These are phyloP conservation scores for Drosophila mettleri DNA, from an alignment of 2,888 invertebrate species.

Conservation along the genomic window DNA sequence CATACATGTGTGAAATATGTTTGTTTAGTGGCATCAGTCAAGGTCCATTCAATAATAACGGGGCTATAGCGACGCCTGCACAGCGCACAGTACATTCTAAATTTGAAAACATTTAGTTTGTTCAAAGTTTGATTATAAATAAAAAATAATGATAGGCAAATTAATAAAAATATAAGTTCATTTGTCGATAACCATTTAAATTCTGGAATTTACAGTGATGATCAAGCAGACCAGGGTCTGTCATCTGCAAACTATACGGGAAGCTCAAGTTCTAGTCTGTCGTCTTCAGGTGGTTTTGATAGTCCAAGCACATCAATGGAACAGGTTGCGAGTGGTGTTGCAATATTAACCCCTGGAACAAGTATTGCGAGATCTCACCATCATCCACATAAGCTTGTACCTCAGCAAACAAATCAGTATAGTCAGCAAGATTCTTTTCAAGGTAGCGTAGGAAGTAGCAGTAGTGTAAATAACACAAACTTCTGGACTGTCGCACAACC, in stretches of 20 bases:
- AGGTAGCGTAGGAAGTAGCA: slow-evolving; percentile 66
- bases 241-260: slow-evolving; percentile 87
- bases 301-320: slow-evolving; percentile 91
- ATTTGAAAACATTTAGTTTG: slow-evolving; percentile 6
- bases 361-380: slow-evolving; percentile 41
- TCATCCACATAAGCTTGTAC: slow-evolving; percentile 65
- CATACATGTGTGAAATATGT: slow-evolving; percentile 35
- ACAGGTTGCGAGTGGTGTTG: slow-evolving; percentile 86
- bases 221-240: slow-evolving; percentile 87
- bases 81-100: not conserved
- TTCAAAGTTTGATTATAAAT: not conserved
- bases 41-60: slow-evolving; percentile 49
- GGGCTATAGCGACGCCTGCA: slow-evolving; percentile 15
- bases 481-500: slow-evolving; percentile 73
- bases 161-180: no score
- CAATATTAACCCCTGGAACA: slow-evolving; percentile 44
- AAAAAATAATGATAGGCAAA: slow-evolving; percentile 79
- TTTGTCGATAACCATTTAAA: no score
- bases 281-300: slow-evolving; percentile 87
- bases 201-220: slow-evolving; percentile 87
- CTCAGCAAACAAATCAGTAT: slow-evolving; percentile 73
- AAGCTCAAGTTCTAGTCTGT: slow-evolving; percentile 87
- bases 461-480: slow-evolving; percentile 69
- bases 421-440: slow-evolving; percentile 82
- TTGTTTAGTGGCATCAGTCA: slow-evolving; percentile 46